Percentiles rank a stretch among this genome's conserved stretches.
Conservation (phyloP, 1,140 invertebrate species). For the Sitophilus oryzae region DNA sequence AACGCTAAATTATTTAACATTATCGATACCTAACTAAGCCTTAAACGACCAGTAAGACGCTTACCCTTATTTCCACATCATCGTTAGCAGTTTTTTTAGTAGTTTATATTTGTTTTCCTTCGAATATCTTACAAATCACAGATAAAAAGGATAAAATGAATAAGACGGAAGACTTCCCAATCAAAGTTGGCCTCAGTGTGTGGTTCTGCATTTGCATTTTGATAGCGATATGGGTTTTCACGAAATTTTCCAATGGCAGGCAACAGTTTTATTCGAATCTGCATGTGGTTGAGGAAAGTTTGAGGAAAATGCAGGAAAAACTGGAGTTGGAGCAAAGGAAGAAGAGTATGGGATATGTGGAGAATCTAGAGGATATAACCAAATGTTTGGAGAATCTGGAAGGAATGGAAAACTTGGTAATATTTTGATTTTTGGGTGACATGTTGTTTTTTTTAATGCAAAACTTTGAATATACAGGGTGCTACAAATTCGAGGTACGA, state of each 20-base stretch:
- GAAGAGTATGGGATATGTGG: conserved; percentile 30
- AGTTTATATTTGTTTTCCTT: too few species aligned
- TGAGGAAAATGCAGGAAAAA: conserved; percentile 32
- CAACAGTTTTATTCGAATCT: conserved; percentile 29
- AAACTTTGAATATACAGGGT: too few species aligned
- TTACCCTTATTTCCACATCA: too few species aligned
- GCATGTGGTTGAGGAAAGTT: conserved; percentile 30
- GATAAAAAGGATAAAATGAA: conserved; percentile 6
- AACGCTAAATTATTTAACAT: conserved; percentile 5
- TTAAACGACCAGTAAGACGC: too few species aligned
- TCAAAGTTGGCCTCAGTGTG: conserved; percentile 26
- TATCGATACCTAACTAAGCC: conserved; percentile 16
- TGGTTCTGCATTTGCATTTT: conserved; percentile 30
- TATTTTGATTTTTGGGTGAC: background rate
- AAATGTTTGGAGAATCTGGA: conserved; percentile 6
- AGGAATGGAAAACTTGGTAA: background rate
- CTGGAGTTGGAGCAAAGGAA: conserved; percentile 25
- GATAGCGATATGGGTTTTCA: conserved; percentile 31
- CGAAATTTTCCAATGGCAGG: conserved; percentile 28
- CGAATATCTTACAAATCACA: background rate
- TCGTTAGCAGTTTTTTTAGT: too few species aligned
- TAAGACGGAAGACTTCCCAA: conserved; percentile 6
- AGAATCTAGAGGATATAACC: conserved; percentile 27
- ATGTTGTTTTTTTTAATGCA: too few species aligned
- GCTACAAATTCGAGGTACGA: too few species aligned